Conservation (phyloP, 2,888 invertebrate genomes). For the Diploptera punctata region DNA sequence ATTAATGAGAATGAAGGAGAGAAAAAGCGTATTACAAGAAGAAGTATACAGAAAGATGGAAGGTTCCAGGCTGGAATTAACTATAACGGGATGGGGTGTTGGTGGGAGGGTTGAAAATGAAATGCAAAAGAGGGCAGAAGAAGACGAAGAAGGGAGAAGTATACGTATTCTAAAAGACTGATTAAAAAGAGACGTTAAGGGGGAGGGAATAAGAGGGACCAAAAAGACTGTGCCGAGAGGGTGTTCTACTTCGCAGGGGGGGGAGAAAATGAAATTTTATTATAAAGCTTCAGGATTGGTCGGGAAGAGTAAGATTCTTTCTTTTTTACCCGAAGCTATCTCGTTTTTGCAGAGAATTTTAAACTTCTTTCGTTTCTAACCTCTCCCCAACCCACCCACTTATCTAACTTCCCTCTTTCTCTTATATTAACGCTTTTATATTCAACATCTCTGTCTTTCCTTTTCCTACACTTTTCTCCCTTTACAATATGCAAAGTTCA, state of each 20-base stretch:
- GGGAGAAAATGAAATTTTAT: conserved; percentile 40
- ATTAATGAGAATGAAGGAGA: conserved; percentile 22
- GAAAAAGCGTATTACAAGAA: conserved; percentile 27
- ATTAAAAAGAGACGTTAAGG: conserved; percentile 26
- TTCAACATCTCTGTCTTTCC: conserved; percentile 13
- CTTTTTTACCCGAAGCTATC: conserved; percentile 6
- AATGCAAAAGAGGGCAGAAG: conserved; percentile 27
- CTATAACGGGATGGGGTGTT: conserved; percentile 26
- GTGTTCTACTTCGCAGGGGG: conserved; percentile 11
- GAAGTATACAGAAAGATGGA: conserved; percentile 30
- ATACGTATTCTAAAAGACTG: conserved; percentile 30
- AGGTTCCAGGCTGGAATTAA: conserved; percentile 29
- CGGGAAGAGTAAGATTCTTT: conserved; percentile 37
- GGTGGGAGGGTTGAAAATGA: not conserved
- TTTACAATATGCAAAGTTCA: conserved; percentile 43
- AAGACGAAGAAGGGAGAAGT: conserved; percentile 27
- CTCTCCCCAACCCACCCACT: conserved; percentile 14
- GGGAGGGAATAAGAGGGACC: conserved; percentile 13
- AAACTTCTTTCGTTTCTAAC: conserved; percentile 20
- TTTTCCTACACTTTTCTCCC: conserved; percentile 28
- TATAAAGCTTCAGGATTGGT: conserved; percentile 39
- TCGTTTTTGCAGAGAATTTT: conserved; percentile 6
- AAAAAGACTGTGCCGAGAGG: not conserved
- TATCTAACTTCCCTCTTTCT: conserved; percentile 18
- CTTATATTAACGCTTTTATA: conserved; percentile 22